These are phyloP conservation scores for Mustela lutreola DNA, from an alignment of 2,113 vertebrate species.

Conservation along the genomic window DNA sequence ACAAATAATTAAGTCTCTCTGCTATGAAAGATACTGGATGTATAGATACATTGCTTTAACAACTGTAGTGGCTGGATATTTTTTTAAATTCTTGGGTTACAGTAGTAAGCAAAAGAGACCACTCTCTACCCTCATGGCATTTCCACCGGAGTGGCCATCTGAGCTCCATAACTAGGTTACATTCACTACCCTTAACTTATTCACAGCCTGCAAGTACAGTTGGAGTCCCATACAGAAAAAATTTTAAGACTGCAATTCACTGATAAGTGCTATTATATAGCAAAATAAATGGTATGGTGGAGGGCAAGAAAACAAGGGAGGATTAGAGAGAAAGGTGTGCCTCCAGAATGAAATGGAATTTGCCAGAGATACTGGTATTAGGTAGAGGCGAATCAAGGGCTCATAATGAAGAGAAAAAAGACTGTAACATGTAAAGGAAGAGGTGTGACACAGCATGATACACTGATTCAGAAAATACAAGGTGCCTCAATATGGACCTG, in stretches of 20 bases:
- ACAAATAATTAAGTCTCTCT: neutral
- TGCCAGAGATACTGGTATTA: neutral
- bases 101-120: neutral
- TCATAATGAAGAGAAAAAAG: neutral
- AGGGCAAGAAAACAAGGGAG: neutral
- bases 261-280: neutral
- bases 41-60: neutral
- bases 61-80: neutral
- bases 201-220: neutral
- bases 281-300: neutral
- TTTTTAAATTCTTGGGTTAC: neutral
- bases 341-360: neutral
- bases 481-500: neutral
- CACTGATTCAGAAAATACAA: neutral
- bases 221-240: neutral
- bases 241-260: neutral
- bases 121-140: neutral
- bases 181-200: neutral
- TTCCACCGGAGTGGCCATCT: neutral
- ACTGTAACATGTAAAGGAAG: neutral
- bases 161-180: neutral
- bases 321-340: neutral
- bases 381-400: neutral
- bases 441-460: neutral
- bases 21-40: neutral